These are phyloP conservation scores for Sebastes steindachneri DNA, from an alignment of 2,797 vertebrate genomes.

Conservation along the genomic window DNA sequence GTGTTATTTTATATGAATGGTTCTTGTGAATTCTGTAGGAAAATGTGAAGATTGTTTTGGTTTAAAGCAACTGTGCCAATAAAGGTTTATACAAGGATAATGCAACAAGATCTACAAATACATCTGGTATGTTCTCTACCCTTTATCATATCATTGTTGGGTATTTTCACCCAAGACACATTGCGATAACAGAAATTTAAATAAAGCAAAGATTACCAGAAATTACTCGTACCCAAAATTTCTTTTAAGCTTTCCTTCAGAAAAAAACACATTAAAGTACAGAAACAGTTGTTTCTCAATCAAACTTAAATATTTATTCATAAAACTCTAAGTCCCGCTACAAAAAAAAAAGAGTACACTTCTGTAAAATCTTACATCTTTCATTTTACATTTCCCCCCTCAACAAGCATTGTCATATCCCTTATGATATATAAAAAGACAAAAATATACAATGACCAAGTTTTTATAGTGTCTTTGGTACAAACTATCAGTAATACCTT, in stretches of 20 bases:
- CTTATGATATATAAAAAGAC: conserved; percentile 67
- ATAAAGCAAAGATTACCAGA: not conserved
- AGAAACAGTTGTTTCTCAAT: conserved; percentile 40
- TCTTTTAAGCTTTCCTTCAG: not conserved
- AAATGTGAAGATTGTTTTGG: not conserved
- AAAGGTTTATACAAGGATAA: not conserved
- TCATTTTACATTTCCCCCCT: conserved; percentile 54
- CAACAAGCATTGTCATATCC: conserved; percentile 56
- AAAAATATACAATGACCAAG: conserved; percentile 71
- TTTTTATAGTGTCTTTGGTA: conserved; percentile 80
- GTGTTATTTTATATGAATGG: not conserved
- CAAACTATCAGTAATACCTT: conserved; percentile 53
- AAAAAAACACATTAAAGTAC: not conserved
- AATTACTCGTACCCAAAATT: not conserved
- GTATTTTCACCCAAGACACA: not conserved
- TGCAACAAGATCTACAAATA: not conserved
- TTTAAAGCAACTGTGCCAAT: conserved; percentile 9
- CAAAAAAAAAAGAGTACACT: conserved; percentile 70
- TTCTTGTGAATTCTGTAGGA: conserved; percentile 16
- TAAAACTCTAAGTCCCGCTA: conserved; percentile 84
- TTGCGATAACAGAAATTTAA: not conserved
- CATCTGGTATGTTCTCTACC: not conserved
- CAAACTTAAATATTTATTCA: conserved; percentile 95
- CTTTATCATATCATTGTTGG: not conserved
- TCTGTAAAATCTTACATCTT: conserved; percentile 83